Percentiles rank a stretch among this genome's conserved stretches.
Evolutionary conservation across 2,888 invertebrate genomes (phyloP).

Genomic region (Corbicula japonica): DNA sequence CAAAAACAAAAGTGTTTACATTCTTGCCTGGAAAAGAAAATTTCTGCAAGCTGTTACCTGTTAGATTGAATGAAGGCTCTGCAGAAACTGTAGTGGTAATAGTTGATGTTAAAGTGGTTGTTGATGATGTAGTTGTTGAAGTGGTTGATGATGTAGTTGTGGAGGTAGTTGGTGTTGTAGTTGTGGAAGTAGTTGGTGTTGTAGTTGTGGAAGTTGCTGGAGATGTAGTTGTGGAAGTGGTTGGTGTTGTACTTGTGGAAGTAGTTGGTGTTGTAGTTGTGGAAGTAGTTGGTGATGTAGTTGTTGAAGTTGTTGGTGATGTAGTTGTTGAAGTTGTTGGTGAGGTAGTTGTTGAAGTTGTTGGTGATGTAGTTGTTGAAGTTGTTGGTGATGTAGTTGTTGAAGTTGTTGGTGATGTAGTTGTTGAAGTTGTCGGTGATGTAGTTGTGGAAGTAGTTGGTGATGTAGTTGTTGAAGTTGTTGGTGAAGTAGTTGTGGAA

Average conservation of each 20-base stretch:
- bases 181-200: too few species aligned
- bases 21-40: too few species aligned
- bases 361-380: background rate
- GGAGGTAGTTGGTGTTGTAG: too few species aligned
- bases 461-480: conserved; percentile 6
- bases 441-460: background rate
- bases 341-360: background rate
- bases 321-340: conserved; percentile 9
- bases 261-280: conserved; percentile 1
- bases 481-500: conserved; percentile 5
- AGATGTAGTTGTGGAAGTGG: background rate
- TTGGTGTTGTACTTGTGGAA: background rate
- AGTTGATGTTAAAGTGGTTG: background rate
- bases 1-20: too few species aligned
- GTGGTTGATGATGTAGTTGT: too few species aligned
- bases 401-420: conserved; percentile 4
- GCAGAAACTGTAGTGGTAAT: background rate
- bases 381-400: conserved; percentile 9
- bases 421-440: conserved; percentile 10
- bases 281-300: background rate
- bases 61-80: too few species aligned
- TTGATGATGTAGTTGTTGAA: background rate
- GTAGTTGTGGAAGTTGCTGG: background rate
- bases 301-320: conserved; percentile 7
- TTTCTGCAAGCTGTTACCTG: too few species aligned